Evolutionary conservation across 2,888 invertebrate species (phyloP).

Genomic region (Callyntrura guangdongensis): DNA sequence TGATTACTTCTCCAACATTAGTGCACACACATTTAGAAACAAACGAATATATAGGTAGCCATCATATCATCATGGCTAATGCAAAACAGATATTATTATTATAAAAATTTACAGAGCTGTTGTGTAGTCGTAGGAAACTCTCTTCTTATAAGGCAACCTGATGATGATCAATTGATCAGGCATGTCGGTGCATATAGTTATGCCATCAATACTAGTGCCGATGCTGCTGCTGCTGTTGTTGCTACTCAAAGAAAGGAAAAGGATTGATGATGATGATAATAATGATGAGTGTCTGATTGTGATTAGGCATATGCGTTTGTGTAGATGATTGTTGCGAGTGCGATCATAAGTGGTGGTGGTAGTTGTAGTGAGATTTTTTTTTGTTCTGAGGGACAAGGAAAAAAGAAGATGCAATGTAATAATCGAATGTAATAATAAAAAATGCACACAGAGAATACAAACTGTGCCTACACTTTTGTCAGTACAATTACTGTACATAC

Average conservation of each 20-base stretch:
- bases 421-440: conserved; percentile 42
- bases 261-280: conserved; percentile 31
- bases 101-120: background rate
- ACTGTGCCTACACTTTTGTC: background rate
- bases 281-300: conserved; percentile 59
- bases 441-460: background rate
- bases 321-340: conserved; percentile 13
- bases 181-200: conserved; percentile 36
- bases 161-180: background rate
- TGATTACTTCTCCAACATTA: conserved; percentile 57
- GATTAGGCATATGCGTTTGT: conserved; percentile 52
- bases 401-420: conserved; percentile 66
- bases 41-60: background rate
- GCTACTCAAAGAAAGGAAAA: conserved; percentile 47
- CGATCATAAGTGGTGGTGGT: background rate
- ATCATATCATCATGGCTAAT: conserved; percentile 1
- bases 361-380: conserved; percentile 23
- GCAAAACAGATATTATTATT: conserved; percentile 1
- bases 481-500: background rate
- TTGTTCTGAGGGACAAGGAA: conserved; percentile 75
- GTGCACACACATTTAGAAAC: conserved; percentile 34
- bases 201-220: background rate
- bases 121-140: background rate
- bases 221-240: background rate
- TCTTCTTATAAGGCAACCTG: background rate